Base-by-base conservation (phyloP, 2,797 vertebrate species). In the Pipistrellus pipistrellus region DNA sequence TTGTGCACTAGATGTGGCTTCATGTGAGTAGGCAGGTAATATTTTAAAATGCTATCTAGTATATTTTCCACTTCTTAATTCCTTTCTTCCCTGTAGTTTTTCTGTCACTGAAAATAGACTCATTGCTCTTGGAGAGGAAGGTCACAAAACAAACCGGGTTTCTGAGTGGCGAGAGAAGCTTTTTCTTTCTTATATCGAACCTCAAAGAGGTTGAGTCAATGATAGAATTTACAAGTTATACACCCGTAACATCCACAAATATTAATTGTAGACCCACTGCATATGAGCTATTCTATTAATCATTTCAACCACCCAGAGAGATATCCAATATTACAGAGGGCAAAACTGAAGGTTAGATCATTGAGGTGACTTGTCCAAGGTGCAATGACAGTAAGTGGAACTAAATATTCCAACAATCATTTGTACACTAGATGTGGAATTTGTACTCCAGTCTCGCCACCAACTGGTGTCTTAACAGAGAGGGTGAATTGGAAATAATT, bases 31-130 rank as follows among this genome's bases (percentile, higher is more conserved):
- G 35, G 55, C 35, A 69, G 76, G 53, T 71, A 55, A 62, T 64
- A 71, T 75, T 95, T 95, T 77, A 44, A 85, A 91, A 75, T 64
- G 13, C 35, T 76, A 44, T 44, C n/a, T 85, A 27, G 8, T 71
- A 25, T 46, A 71, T 69, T 21, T 41, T 46, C 35, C n/a, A 80
- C 88, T 46, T 32, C 38, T 80, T 71, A 88, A 80, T 91, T 88
- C 12, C 30, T 88, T 90, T 72, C 84, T 90, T 86, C 69, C 21
- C 11, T 0, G 23, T 27, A 30, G 20, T 80, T 62, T 95, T 48
- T 18, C 38, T 17, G 13, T 25, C n/a, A n/a, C 3, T 55, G 88
- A 69, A 93, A 75, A 64, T n/a, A 69, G 35, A 76, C 25, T 5
- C 69, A 35, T 20, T 82, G 53, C 4, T 72, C 21, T 80, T 64